phyloP scores from a whole-genome alignment of 1,140 invertebrate genomes.

The Lineus longissimus region DNA sequence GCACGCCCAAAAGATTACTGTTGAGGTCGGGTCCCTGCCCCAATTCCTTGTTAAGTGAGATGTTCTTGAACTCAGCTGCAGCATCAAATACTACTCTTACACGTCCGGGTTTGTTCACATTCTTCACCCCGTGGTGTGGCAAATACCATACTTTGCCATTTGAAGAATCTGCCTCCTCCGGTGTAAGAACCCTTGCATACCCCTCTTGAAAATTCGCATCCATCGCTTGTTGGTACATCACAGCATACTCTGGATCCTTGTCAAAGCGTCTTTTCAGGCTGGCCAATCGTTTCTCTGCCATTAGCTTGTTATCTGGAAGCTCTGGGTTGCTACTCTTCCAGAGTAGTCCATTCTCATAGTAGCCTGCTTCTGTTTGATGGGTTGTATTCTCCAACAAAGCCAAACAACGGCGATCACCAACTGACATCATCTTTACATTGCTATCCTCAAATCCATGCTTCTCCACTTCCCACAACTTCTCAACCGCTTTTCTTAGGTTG shows the following conservation, averaged over 20 bases:
- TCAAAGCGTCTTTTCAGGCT: not conserved
- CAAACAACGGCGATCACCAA: not conserved
- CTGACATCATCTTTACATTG: not conserved
- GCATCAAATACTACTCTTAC: conserved; percentile 29
- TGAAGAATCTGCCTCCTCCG: not conserved
- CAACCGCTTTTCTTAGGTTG: too few relatives aligned
- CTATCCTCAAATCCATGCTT: too few relatives aligned
- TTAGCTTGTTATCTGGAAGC: not conserved
- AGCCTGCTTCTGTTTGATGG: not conserved
- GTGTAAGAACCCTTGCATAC: not conserved
- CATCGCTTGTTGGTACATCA: not conserved
- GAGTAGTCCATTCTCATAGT: not conserved
- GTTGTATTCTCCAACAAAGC: not conserved
- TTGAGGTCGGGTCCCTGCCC: conserved; percentile 47
- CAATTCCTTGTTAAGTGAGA: conserved; percentile 33
- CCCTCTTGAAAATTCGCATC: not conserved
- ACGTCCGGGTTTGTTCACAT: conserved; percentile 23
- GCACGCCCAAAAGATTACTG: conserved; percentile 27
- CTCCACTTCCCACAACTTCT: too few relatives aligned
- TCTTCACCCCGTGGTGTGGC: conserved; percentile 23
- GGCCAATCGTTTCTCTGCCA: not conserved
- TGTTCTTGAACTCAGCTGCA: conserved; percentile 18
- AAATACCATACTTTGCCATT: conserved; percentile 20
- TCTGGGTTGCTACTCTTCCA: not conserved
- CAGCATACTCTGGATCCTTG: not conserved